Conservation (phyloP, 2,888 invertebrate genomes). For the Frankliniella fusca region DNA sequence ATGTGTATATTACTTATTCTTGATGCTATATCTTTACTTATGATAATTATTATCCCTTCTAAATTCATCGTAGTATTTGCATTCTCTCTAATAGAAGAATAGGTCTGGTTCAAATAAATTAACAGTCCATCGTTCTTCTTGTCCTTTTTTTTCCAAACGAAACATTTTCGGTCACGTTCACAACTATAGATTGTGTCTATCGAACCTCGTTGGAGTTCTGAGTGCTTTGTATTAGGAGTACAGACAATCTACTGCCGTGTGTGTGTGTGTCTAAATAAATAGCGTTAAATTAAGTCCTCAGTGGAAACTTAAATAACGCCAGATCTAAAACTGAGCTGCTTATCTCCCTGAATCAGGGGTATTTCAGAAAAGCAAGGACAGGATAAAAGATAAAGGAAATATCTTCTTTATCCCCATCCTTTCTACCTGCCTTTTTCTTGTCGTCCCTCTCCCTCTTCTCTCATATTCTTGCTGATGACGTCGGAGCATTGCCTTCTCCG, state of each 20-base stretch:
- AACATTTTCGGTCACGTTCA: not conserved
- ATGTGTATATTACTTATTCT: not conserved
- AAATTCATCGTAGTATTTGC: not conserved
- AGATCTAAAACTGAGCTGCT: not conserved
- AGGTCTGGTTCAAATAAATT: not conserved
- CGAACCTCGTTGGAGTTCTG: not conserved
- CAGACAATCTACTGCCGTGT: conserved; percentile 8
- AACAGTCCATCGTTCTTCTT: not conserved
- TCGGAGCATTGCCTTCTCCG: no score
- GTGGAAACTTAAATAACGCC: not conserved
- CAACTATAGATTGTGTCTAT: not conserved
- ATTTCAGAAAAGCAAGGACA: no score
- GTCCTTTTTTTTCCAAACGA: not conserved
- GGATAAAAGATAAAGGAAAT: no score
- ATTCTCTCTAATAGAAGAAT: not conserved
- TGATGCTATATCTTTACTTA: not conserved
- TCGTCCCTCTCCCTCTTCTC: no score
- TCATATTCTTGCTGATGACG: no score
- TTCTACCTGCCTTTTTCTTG: no score
- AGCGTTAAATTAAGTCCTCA: not conserved
- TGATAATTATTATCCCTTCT: not conserved
- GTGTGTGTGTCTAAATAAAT: conserved; percentile 24
- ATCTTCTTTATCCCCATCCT: no score
- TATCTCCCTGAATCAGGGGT: not conserved
- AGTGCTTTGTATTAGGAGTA: conserved; percentile 9